phyloP scores from a whole-genome alignment of 2,888 invertebrate species.

The Ptilodon capucinus region DNA sequence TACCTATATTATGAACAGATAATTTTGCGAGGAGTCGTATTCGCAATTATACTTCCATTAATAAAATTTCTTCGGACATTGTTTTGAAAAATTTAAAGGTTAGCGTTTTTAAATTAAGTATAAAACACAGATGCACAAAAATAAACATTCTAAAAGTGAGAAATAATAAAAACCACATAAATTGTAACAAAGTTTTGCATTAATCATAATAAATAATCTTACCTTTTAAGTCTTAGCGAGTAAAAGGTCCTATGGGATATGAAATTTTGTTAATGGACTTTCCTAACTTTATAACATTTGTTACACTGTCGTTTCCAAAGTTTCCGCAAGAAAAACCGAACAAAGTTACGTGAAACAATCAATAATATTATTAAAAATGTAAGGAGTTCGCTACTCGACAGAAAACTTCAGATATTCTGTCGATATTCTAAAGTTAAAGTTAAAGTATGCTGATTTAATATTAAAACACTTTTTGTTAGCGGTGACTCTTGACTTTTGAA shows the following conservation, averaged over 20 bases:
- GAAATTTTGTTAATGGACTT: neutral
- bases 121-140: too few species aligned
- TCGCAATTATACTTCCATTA: too few species aligned
- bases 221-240: too few species aligned
- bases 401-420: conserved; percentile 15
- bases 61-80: too few species aligned
- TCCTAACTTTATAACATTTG: neutral
- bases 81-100: too few species aligned
- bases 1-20: neutral
- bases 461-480: conserved; percentile 12
- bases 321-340: conserved; percentile 14
- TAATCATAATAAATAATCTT: too few species aligned
- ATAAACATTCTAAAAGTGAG: neutral
- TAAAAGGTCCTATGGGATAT: too few species aligned
- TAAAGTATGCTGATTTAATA: conserved; percentile 14
- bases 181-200: neutral
- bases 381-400: conserved; percentile 8
- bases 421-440: conserved; percentile 8
- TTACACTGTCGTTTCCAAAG: neutral
- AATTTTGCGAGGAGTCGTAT: too few species aligned
- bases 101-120: too few species aligned
- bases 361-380: conserved; percentile 32
- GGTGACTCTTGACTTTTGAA: neutral
- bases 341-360: conserved; percentile 23
- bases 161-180: neutral